These are phyloP conservation scores for Laothoe populi DNA, from an alignment of 2,888 invertebrate genomes.

Conservation along the genomic window DNA sequence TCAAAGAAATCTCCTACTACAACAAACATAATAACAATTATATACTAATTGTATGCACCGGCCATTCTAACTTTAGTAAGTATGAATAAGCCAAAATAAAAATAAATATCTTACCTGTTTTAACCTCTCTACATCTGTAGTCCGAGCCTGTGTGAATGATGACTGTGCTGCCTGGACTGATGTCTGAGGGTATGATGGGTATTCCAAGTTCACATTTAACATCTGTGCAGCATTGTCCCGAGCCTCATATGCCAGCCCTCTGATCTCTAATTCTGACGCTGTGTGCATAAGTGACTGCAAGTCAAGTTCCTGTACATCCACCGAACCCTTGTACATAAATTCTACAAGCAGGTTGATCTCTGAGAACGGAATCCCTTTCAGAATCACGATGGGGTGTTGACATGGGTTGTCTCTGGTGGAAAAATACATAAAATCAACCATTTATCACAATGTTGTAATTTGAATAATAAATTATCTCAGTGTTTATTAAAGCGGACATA, in stretches of 20 bases:
- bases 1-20: too few species aligned
- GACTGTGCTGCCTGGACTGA: slow-evolving; percentile 53
- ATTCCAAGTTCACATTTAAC: slow-evolving; percentile 81
- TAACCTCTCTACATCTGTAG: slow-evolving; percentile 75
- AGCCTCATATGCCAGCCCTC: slow-evolving; percentile 86
- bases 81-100: neutral
- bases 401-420: slow-evolving; percentile 87
- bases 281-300: slow-evolving; percentile 87
- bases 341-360: slow-evolving; percentile 88
- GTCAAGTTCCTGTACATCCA: slow-evolving; percentile 87
- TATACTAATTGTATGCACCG: too few species aligned
- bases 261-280: slow-evolving; percentile 88
- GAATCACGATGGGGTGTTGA: slow-evolving; percentile 89
- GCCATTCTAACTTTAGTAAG: neutral
- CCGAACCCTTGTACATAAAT: slow-evolving; percentile 89
- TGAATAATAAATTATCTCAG: slow-evolving; percentile 47
- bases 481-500: slow-evolving; percentile 43
- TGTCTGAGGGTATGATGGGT: slow-evolving; percentile 71
- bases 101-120: slow-evolving; percentile 68
- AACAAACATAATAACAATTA: too few species aligned
- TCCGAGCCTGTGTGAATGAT: slow-evolving; percentile 60
- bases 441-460: slow-evolving; percentile 34
- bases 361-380: slow-evolving; percentile 87
- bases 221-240: slow-evolving; percentile 84
- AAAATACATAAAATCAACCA: slow-evolving; percentile 37